A percentile compares a stretch with the other conserved stretches of the same genome.
phyloP scores from a whole-genome alignment of 1,140 invertebrate species.

The Drosophila mojavensis region DNA sequence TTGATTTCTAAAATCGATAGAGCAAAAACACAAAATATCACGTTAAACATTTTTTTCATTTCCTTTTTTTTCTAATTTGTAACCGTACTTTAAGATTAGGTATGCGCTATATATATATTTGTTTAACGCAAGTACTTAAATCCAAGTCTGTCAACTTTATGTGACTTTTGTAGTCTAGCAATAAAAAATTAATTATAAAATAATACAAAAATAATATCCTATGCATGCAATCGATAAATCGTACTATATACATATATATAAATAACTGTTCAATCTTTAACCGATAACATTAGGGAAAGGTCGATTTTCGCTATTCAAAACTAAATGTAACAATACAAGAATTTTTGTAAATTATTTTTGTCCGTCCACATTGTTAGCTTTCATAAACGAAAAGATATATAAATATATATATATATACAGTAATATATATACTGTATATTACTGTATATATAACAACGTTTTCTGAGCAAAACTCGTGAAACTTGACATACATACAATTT shows the following conservation, averaged over 20 bases:
- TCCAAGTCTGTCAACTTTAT: conserved; percentile 63
- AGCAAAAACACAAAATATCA: conserved; percentile 51
- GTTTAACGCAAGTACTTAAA: conserved; percentile 64
- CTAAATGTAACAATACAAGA: conserved; percentile 82
- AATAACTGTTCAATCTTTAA: conserved; percentile 44
- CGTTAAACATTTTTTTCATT: conserved; percentile 55
- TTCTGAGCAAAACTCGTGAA: conserved; percentile 1
- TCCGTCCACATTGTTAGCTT: conserved; percentile 84
- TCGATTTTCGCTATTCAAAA: conserved; percentile 51
- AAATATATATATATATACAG: conserved; percentile 57
- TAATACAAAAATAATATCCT: conserved; percentile 30
- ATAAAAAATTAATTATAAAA: conserved; percentile 48
- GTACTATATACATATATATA: conserved; percentile 17
- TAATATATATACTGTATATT: conserved; percentile 46
- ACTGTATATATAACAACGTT: conserved; percentile 13
- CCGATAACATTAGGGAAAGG: conserved; percentile 19
- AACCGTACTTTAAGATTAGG: neutral
- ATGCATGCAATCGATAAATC: conserved; percentile 38
- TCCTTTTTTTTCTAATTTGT: conserved; percentile 6
- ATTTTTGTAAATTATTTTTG: conserved; percentile 84
- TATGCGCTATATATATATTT: conserved; percentile 33
- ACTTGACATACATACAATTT: conserved; percentile 35
- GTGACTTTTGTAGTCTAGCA: conserved; percentile 62
- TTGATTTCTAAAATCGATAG: conserved; percentile 76
- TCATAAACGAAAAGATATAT: conserved; percentile 70